These are phyloP conservation scores for Psococerastis gibbosa DNA, from an alignment of 2,888 invertebrate species.

Conservation along the genomic window DNA sequence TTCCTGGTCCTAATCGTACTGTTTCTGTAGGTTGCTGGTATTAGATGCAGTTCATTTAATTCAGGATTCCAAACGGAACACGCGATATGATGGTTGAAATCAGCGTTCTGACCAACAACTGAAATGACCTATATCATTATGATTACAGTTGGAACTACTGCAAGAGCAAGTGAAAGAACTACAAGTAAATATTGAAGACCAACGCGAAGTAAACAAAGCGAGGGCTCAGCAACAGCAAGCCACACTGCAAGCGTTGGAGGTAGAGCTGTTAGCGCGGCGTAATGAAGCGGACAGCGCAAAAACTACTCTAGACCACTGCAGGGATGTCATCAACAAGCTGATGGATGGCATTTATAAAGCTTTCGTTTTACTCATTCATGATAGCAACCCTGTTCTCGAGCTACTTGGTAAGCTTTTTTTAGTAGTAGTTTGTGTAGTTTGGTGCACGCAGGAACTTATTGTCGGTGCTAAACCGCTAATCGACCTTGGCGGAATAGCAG, in stretches of 20 bases:
- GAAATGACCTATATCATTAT: neutral
- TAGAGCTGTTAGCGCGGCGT: slow-evolving; percentile 31
- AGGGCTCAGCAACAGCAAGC: slow-evolving; percentile 38
- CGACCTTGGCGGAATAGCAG: too few relatives aligned
- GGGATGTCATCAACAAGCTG: slow-evolving; percentile 24
- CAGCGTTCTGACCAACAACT: too few relatives aligned
- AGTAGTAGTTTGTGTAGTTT: too few relatives aligned
- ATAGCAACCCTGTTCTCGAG: slow-evolving; percentile 48
- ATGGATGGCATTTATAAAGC: slow-evolving; percentile 29
- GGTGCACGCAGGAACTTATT: too few relatives aligned
- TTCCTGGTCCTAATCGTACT: too few relatives aligned
- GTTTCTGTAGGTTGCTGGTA: too few relatives aligned
- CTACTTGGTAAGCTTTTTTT: slow-evolving; percentile 45
- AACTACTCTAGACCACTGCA: slow-evolving; percentile 25
- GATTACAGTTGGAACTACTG: slow-evolving; percentile 39
- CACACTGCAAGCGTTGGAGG: slow-evolving; percentile 33
- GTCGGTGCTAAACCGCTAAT: too few relatives aligned
- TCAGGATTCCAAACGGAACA: too few relatives aligned
- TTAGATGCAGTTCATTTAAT: too few relatives aligned
- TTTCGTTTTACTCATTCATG: slow-evolving; percentile 46
- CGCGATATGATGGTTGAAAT: too few relatives aligned
- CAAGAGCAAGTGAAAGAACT: slow-evolving; percentile 46
- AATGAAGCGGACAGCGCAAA: slow-evolving; percentile 24
- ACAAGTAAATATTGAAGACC: slow-evolving; percentile 42
- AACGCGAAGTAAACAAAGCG: slow-evolving; percentile 35